Evolutionary conservation across 2,797 vertebrate genomes (phyloP).

Genomic region (Oreochromis mossambicus): DNA sequence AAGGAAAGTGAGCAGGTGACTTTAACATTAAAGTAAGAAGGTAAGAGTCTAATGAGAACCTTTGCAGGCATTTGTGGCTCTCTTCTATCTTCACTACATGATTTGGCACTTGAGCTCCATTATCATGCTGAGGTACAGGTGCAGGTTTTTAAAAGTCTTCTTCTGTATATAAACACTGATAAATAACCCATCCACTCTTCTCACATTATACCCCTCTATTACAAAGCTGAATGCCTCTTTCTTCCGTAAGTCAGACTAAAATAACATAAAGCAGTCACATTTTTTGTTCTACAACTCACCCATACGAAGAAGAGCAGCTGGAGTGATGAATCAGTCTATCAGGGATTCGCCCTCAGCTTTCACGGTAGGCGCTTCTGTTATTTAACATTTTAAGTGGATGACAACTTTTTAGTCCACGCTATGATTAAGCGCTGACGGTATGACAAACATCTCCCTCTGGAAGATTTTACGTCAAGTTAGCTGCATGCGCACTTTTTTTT

Average conservation of each 20-base stretch:
- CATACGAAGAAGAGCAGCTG: not conserved
- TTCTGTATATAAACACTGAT: not conserved
- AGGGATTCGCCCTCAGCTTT: not conserved
- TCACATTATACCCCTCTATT: not conserved
- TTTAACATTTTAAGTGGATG: not conserved
- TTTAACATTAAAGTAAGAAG: not conserved
- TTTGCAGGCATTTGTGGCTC: not conserved
- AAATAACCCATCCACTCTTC: not conserved
- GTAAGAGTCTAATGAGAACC: not conserved
- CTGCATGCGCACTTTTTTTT: not conserved
- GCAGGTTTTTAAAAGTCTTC: not conserved
- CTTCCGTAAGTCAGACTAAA: not conserved
- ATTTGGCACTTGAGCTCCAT: not conserved
- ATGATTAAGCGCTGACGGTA: not conserved
- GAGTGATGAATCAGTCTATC: not conserved
- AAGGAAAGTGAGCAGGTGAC: not conserved
- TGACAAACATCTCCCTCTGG: not conserved
- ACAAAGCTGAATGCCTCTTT: not conserved
- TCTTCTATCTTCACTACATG: not conserved
- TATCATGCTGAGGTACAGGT: not conserved
- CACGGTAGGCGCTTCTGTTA: not conserved
- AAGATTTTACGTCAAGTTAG: not conserved
- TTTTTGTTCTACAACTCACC: constrained; percentile 25
- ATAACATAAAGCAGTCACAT: not conserved
- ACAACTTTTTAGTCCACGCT: not conserved